Base-by-base conservation (phyloP, 2,888 invertebrate genomes). In the Dascillus cervinus region DNA sequence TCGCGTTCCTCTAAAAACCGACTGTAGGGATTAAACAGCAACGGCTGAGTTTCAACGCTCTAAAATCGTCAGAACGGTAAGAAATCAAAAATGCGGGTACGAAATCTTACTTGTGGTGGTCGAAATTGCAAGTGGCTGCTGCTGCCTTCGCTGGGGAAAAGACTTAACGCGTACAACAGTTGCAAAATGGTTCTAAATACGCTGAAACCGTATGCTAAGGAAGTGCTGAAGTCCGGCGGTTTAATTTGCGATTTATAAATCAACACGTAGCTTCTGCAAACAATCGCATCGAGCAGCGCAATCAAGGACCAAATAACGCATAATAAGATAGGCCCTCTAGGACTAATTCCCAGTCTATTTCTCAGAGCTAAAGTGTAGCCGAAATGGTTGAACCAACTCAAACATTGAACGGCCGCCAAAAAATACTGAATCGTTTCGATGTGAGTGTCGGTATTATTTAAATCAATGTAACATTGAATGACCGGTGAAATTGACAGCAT, bases 331-430 rank as follows among this genome's bases (percentile, higher is more conserved):
- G 89, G 84, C 0, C 92, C 92, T 22, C 89, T 69, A 38, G 82
- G 73, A 65, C 80, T 82, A 38, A 74, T 56, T 1, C 73, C 71
- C 21, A 81, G 64, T 44, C 76, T 69, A 47, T 70, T 72, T 46
- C 79, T 77, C 32, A 87, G 62, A 3, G 80, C 77, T 45, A 85
- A 65, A 47, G 75, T 72, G 60, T 81, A 85, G 41, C 82, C 75
- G 47, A 84, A 76, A 64, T 94, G 91, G 10, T 87, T 71, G 29
- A 83, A 65, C 92, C 92, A 92, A 25, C 84, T 72, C 25, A 88
- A 62, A 43, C 79, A 77, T 56, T 86, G 75, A 3, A 82, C 72
- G 22, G 79, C 78, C 12, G 77, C 75, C 24, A 79, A 65, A 22
- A 88, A 71, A 54, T 83, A 79, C 58, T 86, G 82, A 31, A 82